Percentiles rank a stretch among this genome's conserved stretches.
Conservation (phyloP, 2,113 vertebrate genomes). For the Panthera leo region DNA sequence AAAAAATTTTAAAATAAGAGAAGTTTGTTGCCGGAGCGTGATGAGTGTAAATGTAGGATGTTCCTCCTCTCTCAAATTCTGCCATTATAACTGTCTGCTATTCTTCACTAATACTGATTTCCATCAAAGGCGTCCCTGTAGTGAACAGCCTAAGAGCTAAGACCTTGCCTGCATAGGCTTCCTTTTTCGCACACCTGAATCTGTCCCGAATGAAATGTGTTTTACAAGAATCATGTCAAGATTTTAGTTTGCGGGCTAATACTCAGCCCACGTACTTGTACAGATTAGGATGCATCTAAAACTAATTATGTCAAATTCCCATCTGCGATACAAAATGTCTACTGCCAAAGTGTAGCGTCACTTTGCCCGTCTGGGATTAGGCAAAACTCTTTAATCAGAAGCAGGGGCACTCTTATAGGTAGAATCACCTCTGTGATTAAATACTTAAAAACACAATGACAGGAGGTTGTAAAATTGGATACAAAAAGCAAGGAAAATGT, state of each 20-base stretch:
- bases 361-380: not conserved
- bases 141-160: not conserved
- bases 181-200: not conserved
- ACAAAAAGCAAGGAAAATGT: not conserved
- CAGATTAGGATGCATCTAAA: not conserved
- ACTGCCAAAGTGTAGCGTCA: not conserved
- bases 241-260: not conserved
- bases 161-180: accelerated
- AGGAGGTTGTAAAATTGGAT: not conserved
- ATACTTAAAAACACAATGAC: not conserved
- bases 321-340: not conserved
- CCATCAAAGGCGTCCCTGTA: not conserved
- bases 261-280: not conserved
- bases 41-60: not conserved
- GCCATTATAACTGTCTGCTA: not conserved
- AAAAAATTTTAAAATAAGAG: not conserved
- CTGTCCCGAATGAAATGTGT: not conserved
- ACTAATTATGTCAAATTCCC: not conserved
- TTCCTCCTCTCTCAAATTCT: not conserved
- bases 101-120: not conserved
- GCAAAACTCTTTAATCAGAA: not conserved
- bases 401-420: not conserved
- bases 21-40: not conserved
- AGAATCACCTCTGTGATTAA: not conserved
- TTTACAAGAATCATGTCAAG: not conserved